These are phyloP conservation scores for Ophiodon elongatus DNA, from an alignment of 2,113 vertebrate genomes.

Conservation along the genomic window DNA sequence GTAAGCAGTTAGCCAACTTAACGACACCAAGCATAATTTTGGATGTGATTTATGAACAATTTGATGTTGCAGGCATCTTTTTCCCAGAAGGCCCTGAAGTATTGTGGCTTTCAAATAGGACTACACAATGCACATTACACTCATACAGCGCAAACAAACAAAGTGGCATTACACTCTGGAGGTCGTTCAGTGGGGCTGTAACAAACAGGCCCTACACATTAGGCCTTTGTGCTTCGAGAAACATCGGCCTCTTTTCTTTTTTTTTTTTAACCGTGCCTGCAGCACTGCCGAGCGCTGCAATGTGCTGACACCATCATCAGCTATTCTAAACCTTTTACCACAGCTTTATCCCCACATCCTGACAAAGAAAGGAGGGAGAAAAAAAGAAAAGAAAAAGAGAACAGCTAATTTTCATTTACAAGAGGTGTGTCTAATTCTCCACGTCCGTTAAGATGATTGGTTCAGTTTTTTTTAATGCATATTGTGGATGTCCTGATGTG, in stretches of 20 bases:
- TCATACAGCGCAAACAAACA: constrained; percentile 50
- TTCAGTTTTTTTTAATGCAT: not conserved
- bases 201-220: constrained; percentile 70
- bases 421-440: constrained; percentile 11
- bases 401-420: constrained; percentile 26
- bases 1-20: not conserved
- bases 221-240: constrained; percentile 78
- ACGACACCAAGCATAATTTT: constrained; percentile 3
- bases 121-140: constrained; percentile 23
- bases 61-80: constrained; percentile 2
- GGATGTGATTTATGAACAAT: constrained; percentile 12
- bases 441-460: not conserved
- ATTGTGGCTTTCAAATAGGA: constrained; percentile 18
- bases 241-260: constrained; percentile 66
- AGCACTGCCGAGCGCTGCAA: constrained; percentile 74
- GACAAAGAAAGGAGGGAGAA: constrained; percentile 20
- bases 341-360: constrained; percentile 54
- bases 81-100: constrained; percentile 14
- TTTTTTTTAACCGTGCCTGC: constrained; percentile 74
- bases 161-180: constrained; percentile 44
- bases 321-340: constrained; percentile 73
- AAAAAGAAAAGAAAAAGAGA: not conserved
- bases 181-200: constrained; percentile 55
- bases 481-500: not conserved
- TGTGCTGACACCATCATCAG: constrained; percentile 80